These are phyloP conservation scores for Dendroctonus ponderosae DNA, from an alignment of 1,140 invertebrate genomes.

Conservation along the genomic window DNA sequence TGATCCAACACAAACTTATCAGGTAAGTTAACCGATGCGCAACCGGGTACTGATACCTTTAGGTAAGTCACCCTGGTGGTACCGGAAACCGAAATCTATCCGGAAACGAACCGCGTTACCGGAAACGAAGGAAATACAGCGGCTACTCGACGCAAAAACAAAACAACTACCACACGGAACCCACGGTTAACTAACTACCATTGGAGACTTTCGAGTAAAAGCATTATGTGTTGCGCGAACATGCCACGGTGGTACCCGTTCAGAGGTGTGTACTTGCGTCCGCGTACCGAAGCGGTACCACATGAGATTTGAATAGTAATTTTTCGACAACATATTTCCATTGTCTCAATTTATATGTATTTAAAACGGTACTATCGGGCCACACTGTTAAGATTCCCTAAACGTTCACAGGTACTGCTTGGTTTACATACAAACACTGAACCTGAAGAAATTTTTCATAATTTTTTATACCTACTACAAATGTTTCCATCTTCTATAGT, in stretches of 20 bases:
- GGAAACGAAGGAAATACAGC: slow-evolving; percentile 3
- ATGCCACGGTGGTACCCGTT: slow-evolving; percentile 26
- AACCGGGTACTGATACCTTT: background rate
- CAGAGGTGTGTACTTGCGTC: background rate
- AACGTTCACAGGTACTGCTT: background rate
- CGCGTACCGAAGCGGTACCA: slow-evolving; percentile 14
- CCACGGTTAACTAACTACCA: slow-evolving; percentile 19
- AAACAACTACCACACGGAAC: slow-evolving; percentile 16
- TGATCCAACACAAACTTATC: slow-evolving; percentile 2
- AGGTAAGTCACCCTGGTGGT: too few species aligned
- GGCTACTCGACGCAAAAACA: slow-evolving; percentile 5
- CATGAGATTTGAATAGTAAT: slow-evolving; percentile 9
- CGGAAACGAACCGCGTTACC: slow-evolving; percentile 8
- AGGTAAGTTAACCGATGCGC: background rate
- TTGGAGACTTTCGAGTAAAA: slow-evolving; percentile 29
- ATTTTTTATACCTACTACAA: too few species aligned
- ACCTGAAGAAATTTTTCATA: too few species aligned
- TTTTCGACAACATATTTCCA: slow-evolving; percentile 6
- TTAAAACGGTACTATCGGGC: too few species aligned
- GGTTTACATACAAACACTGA: too few species aligned
- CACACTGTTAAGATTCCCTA: background rate
- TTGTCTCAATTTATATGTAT: slow-evolving; percentile 1
- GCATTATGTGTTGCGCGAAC: slow-evolving; percentile 24
- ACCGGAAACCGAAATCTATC: background rate
- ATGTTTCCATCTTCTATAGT: too few species aligned